Base-by-base conservation (phyloP, 2,797 vertebrate genomes). In the Luscinia megarhynchos region DNA sequence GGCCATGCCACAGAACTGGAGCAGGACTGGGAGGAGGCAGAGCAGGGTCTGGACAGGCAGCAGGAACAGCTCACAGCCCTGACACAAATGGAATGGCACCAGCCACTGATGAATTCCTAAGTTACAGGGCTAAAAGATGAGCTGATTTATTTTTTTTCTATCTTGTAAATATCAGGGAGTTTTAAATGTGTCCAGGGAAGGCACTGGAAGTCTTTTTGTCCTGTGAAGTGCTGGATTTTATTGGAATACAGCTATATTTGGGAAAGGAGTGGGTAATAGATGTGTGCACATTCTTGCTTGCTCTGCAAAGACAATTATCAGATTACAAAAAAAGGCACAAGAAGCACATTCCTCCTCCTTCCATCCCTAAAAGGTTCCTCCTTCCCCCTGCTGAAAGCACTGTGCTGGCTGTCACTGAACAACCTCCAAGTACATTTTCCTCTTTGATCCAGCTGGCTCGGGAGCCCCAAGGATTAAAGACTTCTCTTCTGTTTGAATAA, bases 301-400 rank as follows among this genome's bases (percentile, higher is more conserved):
- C 92, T 93, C 87, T 94, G 91, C 80, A 78, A 93, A 96, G 87
- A 96, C 88, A 89, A 90, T 86, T 70, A 86, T 27, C 29, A 20
- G 87, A 74, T 93, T 93, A 93, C 74, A 85, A 87, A 91, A 93
- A 94, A 96, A 94, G 84, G 93, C 90, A 92, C 83, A 83, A 94
- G 91, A 66, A 95, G 84, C 90, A 84, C 89, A 93, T 93, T 94
- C 91, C 73, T 93, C 75, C 64, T 74, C 2, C 69, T 79, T 30
- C 73, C 67, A 26, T 16, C 84, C 92, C 90, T 93, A 85, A 86
- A 92, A 91, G 61, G 86, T 53, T 89, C 89, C 90, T 93, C 83
- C 84, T 94, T 66, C 88, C 68, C 55, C 83, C 24, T 59, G 55
- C 84, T 87, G 84, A 64, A 80, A 75, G 55, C 73, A 38, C 76